Evolutionary conservation across 1,140 invertebrate species (phyloP), one percentile per base, ranked within the genome.

Genomic region (Drosophila watanabei): DNA sequence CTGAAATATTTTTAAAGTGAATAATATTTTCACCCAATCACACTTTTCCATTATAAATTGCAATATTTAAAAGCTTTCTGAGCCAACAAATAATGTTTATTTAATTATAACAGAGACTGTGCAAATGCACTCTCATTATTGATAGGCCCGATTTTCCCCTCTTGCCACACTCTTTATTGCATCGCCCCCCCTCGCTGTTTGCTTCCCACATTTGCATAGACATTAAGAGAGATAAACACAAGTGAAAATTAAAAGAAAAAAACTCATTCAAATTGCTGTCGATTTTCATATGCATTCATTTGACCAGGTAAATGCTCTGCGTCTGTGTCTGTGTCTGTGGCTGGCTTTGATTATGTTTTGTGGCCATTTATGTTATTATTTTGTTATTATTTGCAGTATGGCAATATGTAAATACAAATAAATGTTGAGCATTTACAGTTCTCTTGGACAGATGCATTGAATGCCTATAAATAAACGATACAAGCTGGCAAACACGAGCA

Each of bases 401-500:
- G 18, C 73, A 54, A 68, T 56, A 82, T 57, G 58, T 69, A 86
- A 82, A 75, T 66, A 49, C 69, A 68, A 71, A 49, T 37, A 68
- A 43, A 65, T 58, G 49, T 58, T 43, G 43, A 30, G 62, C 28
- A 51, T 51, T 64, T 63, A 43, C 33, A 79, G 33, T 18, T 32
- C 48, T 5, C 49, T 14, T 33, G 20, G 46, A 54, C 71, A 86
- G 52, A 70, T 68, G 60, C 48, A 60, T 73, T 86, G 54, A 66
- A 58, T 61, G 79, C 79, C 73, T 51, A 70, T 78, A 62, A 79
- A 71, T 56, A 68, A 78, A 78, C 54, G 64, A 78, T 69, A 59
- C 49, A 18, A 33, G 39, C 73, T 35, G 65, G 33, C 54, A 48
- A 52, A 75, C 46, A 52, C 33, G 24, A 20, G 11, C 52, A 46